Evolutionary conservation across 1,140 invertebrate species (phyloP).

Genomic region (Eumeta japonica): DNA sequence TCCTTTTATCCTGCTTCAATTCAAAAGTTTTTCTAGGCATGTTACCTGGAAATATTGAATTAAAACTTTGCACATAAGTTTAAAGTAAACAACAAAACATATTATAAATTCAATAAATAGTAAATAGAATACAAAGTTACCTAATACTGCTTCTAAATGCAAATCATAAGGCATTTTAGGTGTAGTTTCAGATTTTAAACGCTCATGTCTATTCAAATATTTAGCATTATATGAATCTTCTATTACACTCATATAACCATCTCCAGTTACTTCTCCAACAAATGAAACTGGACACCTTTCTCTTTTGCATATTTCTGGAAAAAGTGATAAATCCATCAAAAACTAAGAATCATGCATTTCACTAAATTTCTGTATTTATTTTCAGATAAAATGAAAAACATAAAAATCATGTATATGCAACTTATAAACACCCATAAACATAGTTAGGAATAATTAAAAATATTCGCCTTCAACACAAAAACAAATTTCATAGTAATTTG

Average conservation of each 20-base stretch:
- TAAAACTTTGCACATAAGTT: constrained; percentile 1
- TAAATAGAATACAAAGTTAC: constrained; percentile 47
- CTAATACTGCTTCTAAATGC: constrained; percentile 85
- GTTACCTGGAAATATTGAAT: constrained; percentile 47
- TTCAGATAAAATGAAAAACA: background rate
- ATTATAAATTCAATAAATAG: no score
- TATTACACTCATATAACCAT: constrained; percentile 76
- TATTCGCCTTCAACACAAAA: no score
- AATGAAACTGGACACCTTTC: constrained; percentile 92
- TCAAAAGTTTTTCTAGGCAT: constrained; percentile 61
- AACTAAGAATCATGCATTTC: background rate
- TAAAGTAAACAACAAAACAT: no score
- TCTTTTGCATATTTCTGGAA: constrained; percentile 69
- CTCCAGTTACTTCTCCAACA: constrained; percentile 88
- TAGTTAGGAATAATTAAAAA: no score
- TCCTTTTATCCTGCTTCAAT: constrained; percentile 34
- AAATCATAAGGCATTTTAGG: constrained; percentile 71
- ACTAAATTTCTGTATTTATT: background rate
- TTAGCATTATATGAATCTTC: constrained; percentile 60
- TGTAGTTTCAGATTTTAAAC: constrained; percentile 23
- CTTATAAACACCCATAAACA: no score
- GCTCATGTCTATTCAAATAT: constrained; percentile 28
- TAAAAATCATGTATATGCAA: no score
- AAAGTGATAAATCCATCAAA: constrained; percentile 4
- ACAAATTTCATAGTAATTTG: no score